These are phyloP conservation scores for Ectobius pallidus DNA, from an alignment of 2,888 invertebrate genomes.

Conservation along the genomic window DNA sequence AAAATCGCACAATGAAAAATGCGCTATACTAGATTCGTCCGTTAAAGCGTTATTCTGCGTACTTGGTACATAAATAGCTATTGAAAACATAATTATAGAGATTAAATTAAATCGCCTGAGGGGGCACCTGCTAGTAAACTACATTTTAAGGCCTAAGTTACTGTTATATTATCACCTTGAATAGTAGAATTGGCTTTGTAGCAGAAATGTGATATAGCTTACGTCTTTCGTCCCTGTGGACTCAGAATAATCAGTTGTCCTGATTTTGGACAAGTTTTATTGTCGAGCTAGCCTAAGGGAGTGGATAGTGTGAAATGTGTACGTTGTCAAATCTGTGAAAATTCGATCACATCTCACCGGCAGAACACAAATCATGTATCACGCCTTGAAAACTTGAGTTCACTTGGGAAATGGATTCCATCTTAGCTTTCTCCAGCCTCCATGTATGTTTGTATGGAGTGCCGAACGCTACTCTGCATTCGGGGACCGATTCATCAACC, in stretches of 20 bases:
- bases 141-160: too few species aligned
- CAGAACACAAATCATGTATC: conserved; percentile 1
- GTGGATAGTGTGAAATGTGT: neutral
- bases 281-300: neutral
- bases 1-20: too few species aligned
- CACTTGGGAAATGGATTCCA: neutral
- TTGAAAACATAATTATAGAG: too few species aligned
- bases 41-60: too few species aligned
- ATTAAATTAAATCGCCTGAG: too few species aligned
- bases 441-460: neutral
- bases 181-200: too few species aligned
- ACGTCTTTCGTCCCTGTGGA: too few species aligned
- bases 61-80: too few species aligned
- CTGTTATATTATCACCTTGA: too few species aligned
- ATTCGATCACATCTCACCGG: neutral
- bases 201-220: too few species aligned
- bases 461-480: conserved; percentile 10
- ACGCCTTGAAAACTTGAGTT: neutral
- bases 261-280: neutral
- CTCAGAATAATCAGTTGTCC: neutral
- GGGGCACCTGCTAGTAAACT: too few species aligned
- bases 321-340: neutral
- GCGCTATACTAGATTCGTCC: too few species aligned
- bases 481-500: conserved; percentile 29
- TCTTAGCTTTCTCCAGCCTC: conserved; percentile 5